A percentile compares a stretch with the other conserved stretches of the same genome.
phyloP scores from a whole-genome alignment of 1,140 invertebrate genomes.

The Lucilia sericata region DNA sequence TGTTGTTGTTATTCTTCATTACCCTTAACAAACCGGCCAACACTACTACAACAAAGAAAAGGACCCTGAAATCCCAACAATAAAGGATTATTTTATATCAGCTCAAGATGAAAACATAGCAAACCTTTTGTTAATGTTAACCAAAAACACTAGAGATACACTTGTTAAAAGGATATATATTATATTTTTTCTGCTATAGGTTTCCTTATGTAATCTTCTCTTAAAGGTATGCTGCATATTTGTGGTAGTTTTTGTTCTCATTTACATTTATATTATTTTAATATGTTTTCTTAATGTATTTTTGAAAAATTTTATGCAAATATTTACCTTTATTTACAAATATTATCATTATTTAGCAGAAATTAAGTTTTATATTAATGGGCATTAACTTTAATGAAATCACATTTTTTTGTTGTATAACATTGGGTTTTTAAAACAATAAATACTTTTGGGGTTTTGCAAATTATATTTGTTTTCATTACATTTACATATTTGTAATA shows the following conservation, averaged over 20 bases:
- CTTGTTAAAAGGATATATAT: neutral
- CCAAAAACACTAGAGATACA: neutral
- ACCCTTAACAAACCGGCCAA: neutral
- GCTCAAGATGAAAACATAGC: neutral
- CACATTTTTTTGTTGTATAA: too few species aligned
- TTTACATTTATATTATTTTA: constrained; percentile 25
- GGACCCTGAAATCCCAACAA: neutral
- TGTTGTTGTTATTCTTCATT: constrained; percentile 5
- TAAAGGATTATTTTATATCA: neutral
- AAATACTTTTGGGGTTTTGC: too few species aligned
- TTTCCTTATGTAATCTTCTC: neutral
- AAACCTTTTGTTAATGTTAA: neutral
- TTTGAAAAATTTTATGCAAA: neutral
- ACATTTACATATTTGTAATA: too few species aligned
- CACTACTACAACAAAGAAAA: neutral
- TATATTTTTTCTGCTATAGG: too few species aligned
- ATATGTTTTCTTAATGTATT: neutral
- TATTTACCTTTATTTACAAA: neutral
- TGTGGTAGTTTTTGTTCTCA: neutral
- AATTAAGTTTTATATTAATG: neutral
- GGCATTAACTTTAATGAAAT: neutral
- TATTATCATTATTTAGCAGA: neutral
- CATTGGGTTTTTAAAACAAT: neutral
- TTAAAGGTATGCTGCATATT: neutral
- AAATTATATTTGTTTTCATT: too few species aligned